Percentiles rank a stretch among this genome's conserved stretches.
Evolutionary conservation across 92 coral and sea anemone species (phyloP).

Genomic region (Pocillopora meandrina): DNA sequence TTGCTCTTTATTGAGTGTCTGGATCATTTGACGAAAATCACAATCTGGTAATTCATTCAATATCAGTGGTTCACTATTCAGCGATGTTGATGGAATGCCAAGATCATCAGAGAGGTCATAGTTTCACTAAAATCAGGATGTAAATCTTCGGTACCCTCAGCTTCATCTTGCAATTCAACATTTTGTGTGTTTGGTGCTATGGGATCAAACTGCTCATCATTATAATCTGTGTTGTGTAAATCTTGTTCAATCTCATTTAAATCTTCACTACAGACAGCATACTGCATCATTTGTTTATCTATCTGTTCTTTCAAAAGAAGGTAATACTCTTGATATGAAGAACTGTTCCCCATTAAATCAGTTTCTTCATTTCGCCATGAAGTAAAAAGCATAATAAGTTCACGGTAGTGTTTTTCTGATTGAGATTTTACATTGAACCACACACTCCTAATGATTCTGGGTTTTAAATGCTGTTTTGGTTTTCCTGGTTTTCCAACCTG

Average conservation of each 20-base stretch:
- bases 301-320: constrained; percentile 15
- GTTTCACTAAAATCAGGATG: constrained; percentile 6
- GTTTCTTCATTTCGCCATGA: constrained; percentile 39
- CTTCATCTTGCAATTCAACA: constrained; percentile 11
- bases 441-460: constrained; percentile 31
- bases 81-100: not conserved
- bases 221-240: not conserved
- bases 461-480: constrained; percentile 19
- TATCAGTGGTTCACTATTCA: not conserved
- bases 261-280: constrained; percentile 49
- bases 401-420: constrained; percentile 33
- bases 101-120: constrained; percentile 9
- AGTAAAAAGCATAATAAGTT: not conserved
- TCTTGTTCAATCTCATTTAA: constrained; percentile 28
- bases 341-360: constrained; percentile 25
- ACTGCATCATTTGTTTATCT: constrained; percentile 29
- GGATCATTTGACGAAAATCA: constrained; percentile 25
- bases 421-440: constrained; percentile 36
- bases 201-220: constrained; percentile 11
- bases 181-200: constrained; percentile 13
- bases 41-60: not conserved
- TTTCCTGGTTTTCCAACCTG: not conserved
- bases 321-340: constrained; percentile 40
- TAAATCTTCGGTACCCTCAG: not conserved
- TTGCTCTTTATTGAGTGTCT: constrained; percentile 19